phyloP scores from a whole-genome alignment of 2,797 vertebrate species.

The Ficedula albicollis region DNA sequence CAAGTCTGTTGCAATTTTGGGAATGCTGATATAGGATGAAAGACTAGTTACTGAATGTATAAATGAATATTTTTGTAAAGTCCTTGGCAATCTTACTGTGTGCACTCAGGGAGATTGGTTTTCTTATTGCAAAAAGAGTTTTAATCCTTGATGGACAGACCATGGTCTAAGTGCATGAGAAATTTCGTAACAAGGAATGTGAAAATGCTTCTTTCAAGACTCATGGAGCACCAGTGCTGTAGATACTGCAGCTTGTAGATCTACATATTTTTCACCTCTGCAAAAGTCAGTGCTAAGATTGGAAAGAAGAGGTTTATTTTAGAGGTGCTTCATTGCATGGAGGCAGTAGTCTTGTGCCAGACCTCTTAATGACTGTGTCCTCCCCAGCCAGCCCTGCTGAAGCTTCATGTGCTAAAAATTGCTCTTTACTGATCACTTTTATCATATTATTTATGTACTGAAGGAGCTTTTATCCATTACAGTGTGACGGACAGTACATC shows the following conservation, averaged over 20 bases:
- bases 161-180: background rate
- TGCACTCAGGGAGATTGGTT: background rate
- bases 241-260: background rate
- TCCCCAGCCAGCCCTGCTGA: background rate
- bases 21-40: background rate
- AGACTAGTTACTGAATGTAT: background rate
- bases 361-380: background rate
- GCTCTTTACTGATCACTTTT: background rate
- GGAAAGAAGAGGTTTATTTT: background rate
- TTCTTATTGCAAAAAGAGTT: background rate
- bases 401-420: background rate
- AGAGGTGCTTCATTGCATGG: background rate
- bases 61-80: background rate
- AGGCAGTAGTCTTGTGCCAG: background rate
- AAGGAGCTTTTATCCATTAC: conserved; percentile 59
- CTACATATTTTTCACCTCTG: background rate
- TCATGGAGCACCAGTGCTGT: background rate
- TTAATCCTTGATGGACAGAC: background rate
- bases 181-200: background rate
- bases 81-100: background rate
- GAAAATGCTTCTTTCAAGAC: background rate
- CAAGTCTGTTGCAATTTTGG: background rate
- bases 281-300: background rate
- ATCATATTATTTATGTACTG: conserved; percentile 16
- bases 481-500: conserved; percentile 98